A percentile compares a stretch with the other conserved stretches of the same genome.
phyloP scores from a whole-genome alignment of 2,888 invertebrate species.

The Adineta ricciae region DNA sequence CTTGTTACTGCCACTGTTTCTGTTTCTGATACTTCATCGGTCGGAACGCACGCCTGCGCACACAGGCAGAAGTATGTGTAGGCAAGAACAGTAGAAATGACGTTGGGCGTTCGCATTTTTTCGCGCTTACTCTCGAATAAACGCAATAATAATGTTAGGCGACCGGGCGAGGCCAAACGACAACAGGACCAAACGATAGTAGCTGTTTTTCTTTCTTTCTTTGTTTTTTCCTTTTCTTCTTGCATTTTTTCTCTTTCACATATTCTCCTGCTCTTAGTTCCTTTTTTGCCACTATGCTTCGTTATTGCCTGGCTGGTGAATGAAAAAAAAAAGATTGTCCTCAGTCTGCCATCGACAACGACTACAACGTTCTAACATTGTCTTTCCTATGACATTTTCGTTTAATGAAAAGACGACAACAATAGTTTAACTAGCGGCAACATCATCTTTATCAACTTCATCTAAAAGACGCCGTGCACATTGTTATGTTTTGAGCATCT shows the following conservation, averaged over 20 bases:
- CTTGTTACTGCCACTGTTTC: background rate
- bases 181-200: background rate
- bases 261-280: background rate
- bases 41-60: background rate
- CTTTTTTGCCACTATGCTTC: background rate
- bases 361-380: background rate
- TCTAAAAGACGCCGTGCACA: background rate
- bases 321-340: background rate
- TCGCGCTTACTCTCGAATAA: constrained; percentile 1
- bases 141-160: background rate
- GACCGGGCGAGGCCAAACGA: constrained; percentile 4
- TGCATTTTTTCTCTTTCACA: background rate
- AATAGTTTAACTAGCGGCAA: background rate
- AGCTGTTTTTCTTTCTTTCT: constrained; percentile 9
- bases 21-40: background rate
- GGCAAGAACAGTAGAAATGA: constrained; percentile 15
- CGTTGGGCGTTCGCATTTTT: background rate
- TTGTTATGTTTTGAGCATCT: background rate
- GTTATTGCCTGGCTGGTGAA: background rate
- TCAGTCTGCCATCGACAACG: background rate
- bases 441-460: background rate
- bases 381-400: background rate
- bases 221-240: background rate
- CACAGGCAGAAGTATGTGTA: background rate
- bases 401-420: background rate